Evolutionary conservation across 2,113 vertebrate species (phyloP).

Genomic region (Parus major): DNA sequence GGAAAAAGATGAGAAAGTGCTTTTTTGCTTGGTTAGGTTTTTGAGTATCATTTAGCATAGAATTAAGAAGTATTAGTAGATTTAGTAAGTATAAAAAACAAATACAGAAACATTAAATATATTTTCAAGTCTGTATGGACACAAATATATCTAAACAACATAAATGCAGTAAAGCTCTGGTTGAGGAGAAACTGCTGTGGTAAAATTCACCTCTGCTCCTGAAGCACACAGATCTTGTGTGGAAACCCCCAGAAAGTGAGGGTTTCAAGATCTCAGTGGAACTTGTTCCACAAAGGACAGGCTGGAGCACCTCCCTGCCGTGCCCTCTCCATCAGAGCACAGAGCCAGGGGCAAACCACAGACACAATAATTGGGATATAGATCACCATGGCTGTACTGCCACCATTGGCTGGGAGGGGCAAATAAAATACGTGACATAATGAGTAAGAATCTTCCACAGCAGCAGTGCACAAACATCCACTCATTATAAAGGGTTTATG

Average conservation of each 20-base stretch:
- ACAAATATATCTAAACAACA: not conserved
- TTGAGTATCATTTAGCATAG: not conserved
- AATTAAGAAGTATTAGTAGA: not conserved
- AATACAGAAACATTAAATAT: not conserved
- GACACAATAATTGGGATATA: accelerated
- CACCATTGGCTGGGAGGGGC: not conserved
- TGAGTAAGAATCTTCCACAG: not conserved
- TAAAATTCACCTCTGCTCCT: not conserved
- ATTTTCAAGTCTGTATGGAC: not conserved
- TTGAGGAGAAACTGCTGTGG: not conserved
- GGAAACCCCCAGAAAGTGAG: not conserved
- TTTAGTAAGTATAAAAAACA: not conserved
- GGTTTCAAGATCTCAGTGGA: accelerated
- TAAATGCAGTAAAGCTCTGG: not conserved
- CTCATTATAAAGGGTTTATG: not conserved
- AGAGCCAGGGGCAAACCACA: not conserved
- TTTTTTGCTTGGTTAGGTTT: not conserved
- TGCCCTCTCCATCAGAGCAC: accelerated
- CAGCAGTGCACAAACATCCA: not conserved
- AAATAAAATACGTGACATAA: too few relatives aligned
- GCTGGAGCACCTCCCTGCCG: not conserved
- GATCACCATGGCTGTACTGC: not conserved
- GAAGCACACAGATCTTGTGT: not conserved
- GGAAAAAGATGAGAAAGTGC: accelerated
- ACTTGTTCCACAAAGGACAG: not conserved